These are phyloP conservation scores for Rhingia campestris DNA, from an alignment of 2,888 invertebrate genomes.

Conservation along the genomic window DNA sequence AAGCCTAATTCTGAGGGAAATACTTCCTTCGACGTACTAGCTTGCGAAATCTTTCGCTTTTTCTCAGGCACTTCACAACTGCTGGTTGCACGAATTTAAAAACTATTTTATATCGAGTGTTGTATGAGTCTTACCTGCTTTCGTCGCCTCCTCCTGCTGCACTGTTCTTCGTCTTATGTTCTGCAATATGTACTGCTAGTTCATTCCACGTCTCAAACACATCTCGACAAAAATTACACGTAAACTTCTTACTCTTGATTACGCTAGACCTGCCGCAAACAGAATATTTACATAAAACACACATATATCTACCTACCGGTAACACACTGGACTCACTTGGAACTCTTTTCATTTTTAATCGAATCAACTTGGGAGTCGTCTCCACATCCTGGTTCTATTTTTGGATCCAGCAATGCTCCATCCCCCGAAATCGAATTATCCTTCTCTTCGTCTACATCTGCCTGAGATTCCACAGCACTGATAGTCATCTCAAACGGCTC, in stretches of 20 bases:
- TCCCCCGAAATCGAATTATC: not conserved
- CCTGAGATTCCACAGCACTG: constrained; percentile 62
- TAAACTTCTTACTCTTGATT: constrained; percentile 50
- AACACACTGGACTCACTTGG: constrained; percentile 28
- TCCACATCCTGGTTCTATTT: constrained; percentile 51
- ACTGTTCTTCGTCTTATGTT: constrained; percentile 47
- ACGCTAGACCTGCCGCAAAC: constrained; percentile 10
- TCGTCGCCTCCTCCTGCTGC: constrained; percentile 19
- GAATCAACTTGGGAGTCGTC: constrained; percentile 47
- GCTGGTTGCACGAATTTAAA: not conserved
- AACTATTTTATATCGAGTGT: not conserved
- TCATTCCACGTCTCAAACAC: constrained; percentile 64
- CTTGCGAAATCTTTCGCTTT: constrained; percentile 60
- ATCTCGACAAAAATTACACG: constrained; percentile 64
- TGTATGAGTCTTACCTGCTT: constrained; percentile 33
- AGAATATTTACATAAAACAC: not conserved
- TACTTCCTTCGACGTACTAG: constrained; percentile 62
- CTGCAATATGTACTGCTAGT: constrained; percentile 46
- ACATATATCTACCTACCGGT: not conserved
- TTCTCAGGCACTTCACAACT: constrained; percentile 65
- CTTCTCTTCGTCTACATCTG: constrained; percentile 9
- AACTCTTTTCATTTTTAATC: constrained; percentile 27
- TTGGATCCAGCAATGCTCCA: constrained; percentile 50
- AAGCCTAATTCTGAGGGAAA: constrained; percentile 46
- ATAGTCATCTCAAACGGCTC: constrained; percentile 59